These are phyloP conservation scores for Phengaris arion DNA, from an alignment of 2,888 invertebrate species.

Conservation along the genomic window DNA sequence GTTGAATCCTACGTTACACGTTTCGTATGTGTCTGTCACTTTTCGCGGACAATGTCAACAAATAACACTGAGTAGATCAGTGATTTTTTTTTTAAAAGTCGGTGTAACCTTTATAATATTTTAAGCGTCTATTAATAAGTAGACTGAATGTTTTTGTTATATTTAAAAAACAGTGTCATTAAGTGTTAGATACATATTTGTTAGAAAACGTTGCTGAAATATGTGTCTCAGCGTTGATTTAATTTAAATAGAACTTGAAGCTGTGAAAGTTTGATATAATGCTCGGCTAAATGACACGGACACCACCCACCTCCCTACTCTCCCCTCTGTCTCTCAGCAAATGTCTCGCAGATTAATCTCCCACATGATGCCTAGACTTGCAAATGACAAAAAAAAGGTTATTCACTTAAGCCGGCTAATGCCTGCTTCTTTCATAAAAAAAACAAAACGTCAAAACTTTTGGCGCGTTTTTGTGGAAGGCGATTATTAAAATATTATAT, in stretches of 20 bases:
- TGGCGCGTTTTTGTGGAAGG: not conserved
- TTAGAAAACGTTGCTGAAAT: slow-evolving; percentile 3
- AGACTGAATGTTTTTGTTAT: no score
- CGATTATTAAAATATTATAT: not conserved
- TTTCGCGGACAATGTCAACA: no score
- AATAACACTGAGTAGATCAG: no score
- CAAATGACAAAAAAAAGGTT: not conserved
- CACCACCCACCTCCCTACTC: not conserved
- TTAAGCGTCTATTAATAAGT: no score
- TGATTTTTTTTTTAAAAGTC: no score
- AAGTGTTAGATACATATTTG: not conserved
- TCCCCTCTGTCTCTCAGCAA: not conserved
- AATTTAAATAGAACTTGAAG: slow-evolving; percentile 12
- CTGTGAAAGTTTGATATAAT: slow-evolving; percentile 21
- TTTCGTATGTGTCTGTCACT: no score
- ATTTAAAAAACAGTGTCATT: not conserved
- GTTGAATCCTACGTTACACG: no score
- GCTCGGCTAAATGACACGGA: slow-evolving; percentile 16
- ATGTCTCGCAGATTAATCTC: slow-evolving; percentile 11
- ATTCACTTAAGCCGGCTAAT: not conserved
- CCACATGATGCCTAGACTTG: slow-evolving; percentile 16
- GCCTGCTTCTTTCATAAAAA: not conserved
- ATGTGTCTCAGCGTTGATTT: slow-evolving; percentile 9
- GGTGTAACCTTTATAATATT: no score
- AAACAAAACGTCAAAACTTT: not conserved